Base-by-base conservation (phyloP, 2,888 invertebrate species). In the Epinotia ramella region DNA sequence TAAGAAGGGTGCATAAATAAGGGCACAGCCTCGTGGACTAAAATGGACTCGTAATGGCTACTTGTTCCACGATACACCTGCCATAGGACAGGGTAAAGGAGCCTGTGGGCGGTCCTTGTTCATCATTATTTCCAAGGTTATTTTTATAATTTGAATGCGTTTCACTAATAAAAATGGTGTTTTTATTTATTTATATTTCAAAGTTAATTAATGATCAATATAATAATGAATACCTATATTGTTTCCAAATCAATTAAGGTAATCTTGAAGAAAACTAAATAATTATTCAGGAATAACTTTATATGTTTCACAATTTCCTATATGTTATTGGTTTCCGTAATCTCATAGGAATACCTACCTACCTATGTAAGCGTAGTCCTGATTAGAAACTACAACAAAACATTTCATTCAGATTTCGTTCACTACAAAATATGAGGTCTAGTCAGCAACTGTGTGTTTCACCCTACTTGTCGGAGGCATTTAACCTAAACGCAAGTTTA, bases 1-100 rank as follows among this genome's bases (percentile, higher is more conserved):
- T 88, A 89, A 86, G 89, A 91, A 91, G 93, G 93, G 93, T 93
- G 93, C 93, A 93, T 93, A 91, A 92, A 91, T 93, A 89, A 92
- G 88, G 84, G 81, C 82, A 87, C 87, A 89, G 91, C 89, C 88
- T 90, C 88, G 82, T 88, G 85, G 85, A 86, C 93, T 93, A 93
- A 93, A 93, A 94, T 93, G 93, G 93, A 88, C 88, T 91, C 91
- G 89, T 92, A 92, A 93, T 93, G 87, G 91, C 88, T 88, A 91
- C 93, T 92, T 87, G 93, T 92, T 93, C 85, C 86, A 85, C 88
- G 86, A 88, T 93, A 91, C 93, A 93, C 93, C 93, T 93, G 93
- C 91, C 86, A 13, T 40, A 53, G 49, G 11, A 56, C 63, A 33
- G 40, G 63, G 56, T 44, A 40, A 56, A 46, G 67, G 53, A 44